These are phyloP conservation scores for Nephila pilipes DNA, from an alignment of 1,140 invertebrate genomes.

Conservation along the genomic window DNA sequence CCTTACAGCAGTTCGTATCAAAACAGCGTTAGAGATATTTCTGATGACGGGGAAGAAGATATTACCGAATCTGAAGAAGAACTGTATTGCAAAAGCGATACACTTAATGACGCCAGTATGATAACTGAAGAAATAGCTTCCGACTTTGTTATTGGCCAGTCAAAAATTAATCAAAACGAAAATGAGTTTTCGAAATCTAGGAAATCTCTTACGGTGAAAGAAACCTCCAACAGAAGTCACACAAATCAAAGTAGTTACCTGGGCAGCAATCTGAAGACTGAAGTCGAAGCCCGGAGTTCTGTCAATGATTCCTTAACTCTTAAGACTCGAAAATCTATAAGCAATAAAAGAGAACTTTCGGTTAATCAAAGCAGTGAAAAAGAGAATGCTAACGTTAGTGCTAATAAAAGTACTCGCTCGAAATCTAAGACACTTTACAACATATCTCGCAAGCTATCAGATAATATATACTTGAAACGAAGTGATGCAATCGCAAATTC, in stretches of 20 bases:
- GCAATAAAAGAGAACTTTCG: not conserved
- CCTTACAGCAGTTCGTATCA: not conserved
- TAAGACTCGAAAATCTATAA: not conserved
- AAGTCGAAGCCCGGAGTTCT: not conserved
- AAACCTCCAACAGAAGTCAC: not conserved
- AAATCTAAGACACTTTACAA: not conserved
- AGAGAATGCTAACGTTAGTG: not conserved
- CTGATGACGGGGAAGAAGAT: not conserved
- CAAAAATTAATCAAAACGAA: not conserved
- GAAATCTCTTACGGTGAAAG: not conserved
- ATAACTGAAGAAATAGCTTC: slow-evolving; percentile 73
- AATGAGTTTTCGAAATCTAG: not conserved
- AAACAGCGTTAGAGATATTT: not conserved
- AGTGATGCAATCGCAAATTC: not conserved
- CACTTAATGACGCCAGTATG: slow-evolving; percentile 68
- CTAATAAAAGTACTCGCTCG: not conserved
- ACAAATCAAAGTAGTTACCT: not conserved
- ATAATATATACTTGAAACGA: not conserved
- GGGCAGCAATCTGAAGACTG: not conserved
- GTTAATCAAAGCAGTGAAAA: not conserved
- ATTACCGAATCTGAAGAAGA: slow-evolving; percentile 23
- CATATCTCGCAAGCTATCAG: not conserved
- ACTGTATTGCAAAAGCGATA: slow-evolving; percentile 59
- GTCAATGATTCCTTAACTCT: not conserved
- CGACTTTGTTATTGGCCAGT: not conserved